These are phyloP conservation scores for Ochlodes sylvanus DNA, from an alignment of 2,888 invertebrate species.

Conservation along the genomic window DNA sequence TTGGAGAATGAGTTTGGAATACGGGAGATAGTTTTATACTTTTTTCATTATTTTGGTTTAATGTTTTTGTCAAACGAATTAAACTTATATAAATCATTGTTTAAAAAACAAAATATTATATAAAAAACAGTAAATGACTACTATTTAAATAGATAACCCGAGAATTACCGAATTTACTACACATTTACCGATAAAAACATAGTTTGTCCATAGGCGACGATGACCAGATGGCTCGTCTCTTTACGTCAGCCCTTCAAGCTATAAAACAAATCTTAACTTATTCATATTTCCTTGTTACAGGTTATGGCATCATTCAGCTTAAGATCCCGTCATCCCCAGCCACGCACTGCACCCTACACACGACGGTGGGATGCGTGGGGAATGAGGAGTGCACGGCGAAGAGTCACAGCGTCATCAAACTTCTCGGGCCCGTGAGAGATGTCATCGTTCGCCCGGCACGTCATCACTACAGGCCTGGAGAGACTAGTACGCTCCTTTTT, in stretches of 20 bases:
- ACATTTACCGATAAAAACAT: too few relatives aligned
- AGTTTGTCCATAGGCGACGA: too few relatives aligned
- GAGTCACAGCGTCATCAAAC: constrained; percentile 85
- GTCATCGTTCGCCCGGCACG: constrained; percentile 87
- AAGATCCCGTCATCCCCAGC: constrained; percentile 86
- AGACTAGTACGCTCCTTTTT: constrained; percentile 80
- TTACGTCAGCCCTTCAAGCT: too few relatives aligned
- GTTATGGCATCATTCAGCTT: constrained; percentile 86
- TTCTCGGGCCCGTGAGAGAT: constrained; percentile 87
- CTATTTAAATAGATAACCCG: too few relatives aligned
- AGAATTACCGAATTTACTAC: too few relatives aligned
- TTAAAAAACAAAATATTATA: too few relatives aligned
- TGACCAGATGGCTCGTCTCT: too few relatives aligned
- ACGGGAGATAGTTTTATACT: neutral
- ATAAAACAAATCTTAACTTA: too few relatives aligned
- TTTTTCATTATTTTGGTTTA: neutral
- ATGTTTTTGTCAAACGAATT: too few relatives aligned
- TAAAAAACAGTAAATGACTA: too few relatives aligned
- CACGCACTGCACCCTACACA: constrained; percentile 86
- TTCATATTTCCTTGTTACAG: constrained; percentile 65
- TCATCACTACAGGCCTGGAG: constrained; percentile 86
- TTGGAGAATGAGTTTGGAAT: constrained; percentile 5
- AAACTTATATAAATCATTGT: too few relatives aligned
- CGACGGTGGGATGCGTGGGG: constrained; percentile 85
- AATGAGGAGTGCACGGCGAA: constrained; percentile 83